Evolutionary conservation across 2,113 vertebrate species (phyloP).

Genomic region (Callospermophilus lateralis): DNA sequence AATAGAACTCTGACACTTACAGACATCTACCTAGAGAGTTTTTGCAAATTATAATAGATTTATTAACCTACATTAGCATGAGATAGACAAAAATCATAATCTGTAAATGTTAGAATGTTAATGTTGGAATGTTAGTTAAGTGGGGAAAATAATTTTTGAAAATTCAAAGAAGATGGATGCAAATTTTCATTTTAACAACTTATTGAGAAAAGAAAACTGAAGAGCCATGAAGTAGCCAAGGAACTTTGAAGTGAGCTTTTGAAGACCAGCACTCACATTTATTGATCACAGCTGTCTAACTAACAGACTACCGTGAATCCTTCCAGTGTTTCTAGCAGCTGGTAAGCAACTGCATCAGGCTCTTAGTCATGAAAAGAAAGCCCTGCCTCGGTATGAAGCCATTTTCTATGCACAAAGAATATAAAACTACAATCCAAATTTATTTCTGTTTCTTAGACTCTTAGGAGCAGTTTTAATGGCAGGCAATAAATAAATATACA

Average conservation of each 20-base stretch:
- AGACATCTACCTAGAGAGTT: background rate
- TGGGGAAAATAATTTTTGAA: conserved; percentile 34
- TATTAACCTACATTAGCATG: background rate
- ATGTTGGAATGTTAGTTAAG: background rate
- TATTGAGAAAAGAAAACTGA: conserved; percentile 14
- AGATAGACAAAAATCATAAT: conserved; percentile 9
- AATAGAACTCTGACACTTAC: conserved; percentile 2
- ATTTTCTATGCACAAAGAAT: conserved; percentile 3
- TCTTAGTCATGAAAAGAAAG: conserved; percentile 32
- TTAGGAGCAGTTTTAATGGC: background rate
- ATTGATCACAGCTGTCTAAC: conserved; percentile 17
- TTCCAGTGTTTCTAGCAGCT: background rate
- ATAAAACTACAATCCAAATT: background rate
- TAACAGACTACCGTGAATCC: background rate
- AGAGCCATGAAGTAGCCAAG: background rate
- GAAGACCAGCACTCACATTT: background rate
- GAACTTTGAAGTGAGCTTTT: conserved; percentile 15
- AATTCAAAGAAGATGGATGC: background rate
- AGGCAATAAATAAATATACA: background rate
- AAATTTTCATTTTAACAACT: conserved; percentile 13
- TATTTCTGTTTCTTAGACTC: conserved; percentile 13
- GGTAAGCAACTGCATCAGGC: background rate
- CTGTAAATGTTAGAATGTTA: background rate
- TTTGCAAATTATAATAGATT: conserved; percentile 2
- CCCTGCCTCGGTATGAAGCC: background rate